A percentile compares a stretch with the other conserved stretches of the same genome.
Conservation (phyloP, 2,797 vertebrate genomes). For the Cheracebus regulus region DNA sequence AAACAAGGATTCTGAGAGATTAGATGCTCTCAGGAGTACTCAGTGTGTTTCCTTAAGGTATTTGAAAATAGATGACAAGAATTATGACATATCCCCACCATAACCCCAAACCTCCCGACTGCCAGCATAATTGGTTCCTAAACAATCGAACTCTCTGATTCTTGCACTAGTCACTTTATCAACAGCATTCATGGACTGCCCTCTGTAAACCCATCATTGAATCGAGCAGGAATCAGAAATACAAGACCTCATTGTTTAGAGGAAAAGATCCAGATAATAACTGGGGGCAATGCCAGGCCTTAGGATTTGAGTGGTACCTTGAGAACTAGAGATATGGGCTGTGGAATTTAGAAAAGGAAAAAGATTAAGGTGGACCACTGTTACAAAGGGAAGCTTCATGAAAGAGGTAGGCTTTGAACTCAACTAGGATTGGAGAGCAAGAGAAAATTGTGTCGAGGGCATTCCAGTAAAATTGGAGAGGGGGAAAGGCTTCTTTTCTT, state of each 20-base stretch:
- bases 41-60: neutral
- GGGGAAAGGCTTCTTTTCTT: neutral
- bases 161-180: neutral
- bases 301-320: neutral
- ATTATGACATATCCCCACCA: neutral
- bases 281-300: neutral
- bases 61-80: neutral
- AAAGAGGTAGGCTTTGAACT: neutral
- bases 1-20: neutral
- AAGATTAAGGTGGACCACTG: neutral
- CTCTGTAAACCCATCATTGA: neutral
- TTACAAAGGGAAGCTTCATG: neutral
- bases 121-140: neutral
- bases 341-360: neutral
- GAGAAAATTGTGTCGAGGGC: neutral
- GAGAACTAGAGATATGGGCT: neutral
- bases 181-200: neutral
- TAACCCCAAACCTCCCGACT: neutral
- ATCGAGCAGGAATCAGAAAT: neutral
- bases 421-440: neutral
- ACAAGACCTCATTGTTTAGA: neutral
- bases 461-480: neutral
- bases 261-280: neutral
- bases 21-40: neutral
- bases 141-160: neutral